These are phyloP conservation scores for Calycopis cecrops DNA, from an alignment of 1,140 invertebrate species.

Conservation along the genomic window DNA sequence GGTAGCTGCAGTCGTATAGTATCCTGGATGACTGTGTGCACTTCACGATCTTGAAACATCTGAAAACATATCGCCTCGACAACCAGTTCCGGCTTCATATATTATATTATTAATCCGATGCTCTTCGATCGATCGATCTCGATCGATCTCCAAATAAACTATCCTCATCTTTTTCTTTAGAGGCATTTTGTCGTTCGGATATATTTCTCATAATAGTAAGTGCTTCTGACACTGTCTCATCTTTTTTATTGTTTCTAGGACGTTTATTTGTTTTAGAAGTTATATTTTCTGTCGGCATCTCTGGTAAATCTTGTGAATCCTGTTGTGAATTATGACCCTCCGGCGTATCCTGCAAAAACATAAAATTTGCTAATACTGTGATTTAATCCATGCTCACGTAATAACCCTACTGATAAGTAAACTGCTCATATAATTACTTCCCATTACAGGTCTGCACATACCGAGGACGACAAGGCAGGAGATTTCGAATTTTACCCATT, in stretches of 20 bases:
- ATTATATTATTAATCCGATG: conserved; percentile 27
- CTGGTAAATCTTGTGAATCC: conserved; percentile 1
- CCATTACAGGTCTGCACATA: too few species aligned
- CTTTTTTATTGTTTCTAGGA: conserved; percentile 18
- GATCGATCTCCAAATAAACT: conserved; percentile 22
- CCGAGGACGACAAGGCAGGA: too few species aligned
- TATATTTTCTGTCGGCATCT: conserved; percentile 5
- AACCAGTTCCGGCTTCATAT: conserved; percentile 25
- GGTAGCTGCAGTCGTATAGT: background rate
- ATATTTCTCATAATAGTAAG: conserved; percentile 23
- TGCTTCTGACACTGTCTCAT: conserved; percentile 22
- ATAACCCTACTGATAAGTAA: too few species aligned
- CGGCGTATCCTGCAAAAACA: too few species aligned
- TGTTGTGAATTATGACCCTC: conserved; percentile 17
- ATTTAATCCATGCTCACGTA: too few species aligned
- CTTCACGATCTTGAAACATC: background rate
- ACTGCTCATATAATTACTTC: too few species aligned
- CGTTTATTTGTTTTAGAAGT: too few species aligned
- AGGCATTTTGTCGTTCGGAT: conserved; percentile 23
- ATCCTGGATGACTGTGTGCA: conserved; percentile 10
- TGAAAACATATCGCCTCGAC: background rate
- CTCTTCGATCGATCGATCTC: conserved; percentile 18
- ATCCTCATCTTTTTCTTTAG: conserved; percentile 22
- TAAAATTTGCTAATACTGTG: conserved; percentile 10
- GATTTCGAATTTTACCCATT: too few species aligned